phyloP scores from a whole-genome alignment of 2,113 vertebrate genomes.

The Agapornis roseicollis region DNA sequence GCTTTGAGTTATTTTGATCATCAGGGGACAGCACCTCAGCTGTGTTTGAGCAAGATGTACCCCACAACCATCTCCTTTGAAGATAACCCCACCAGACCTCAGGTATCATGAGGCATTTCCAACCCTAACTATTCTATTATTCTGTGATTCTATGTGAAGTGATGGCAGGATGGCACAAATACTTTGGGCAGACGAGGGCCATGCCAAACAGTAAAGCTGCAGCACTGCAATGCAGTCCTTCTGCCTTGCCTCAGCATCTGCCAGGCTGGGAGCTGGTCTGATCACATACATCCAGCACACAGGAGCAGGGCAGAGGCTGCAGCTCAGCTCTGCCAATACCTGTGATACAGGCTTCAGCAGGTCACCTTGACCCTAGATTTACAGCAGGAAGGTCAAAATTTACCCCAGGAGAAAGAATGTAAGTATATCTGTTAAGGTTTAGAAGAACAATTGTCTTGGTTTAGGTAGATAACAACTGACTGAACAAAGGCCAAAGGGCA shows the following conservation, averaged over 20 bases:
- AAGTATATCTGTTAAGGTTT: not conserved
- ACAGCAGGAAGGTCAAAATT: not conserved
- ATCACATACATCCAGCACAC: fast-evolving
- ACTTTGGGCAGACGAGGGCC: not conserved
- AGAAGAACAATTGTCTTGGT: not conserved
- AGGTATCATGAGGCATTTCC: fast-evolving
- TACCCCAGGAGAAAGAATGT: not conserved
- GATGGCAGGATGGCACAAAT: no score
- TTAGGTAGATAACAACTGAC: not conserved
- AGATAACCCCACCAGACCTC: not conserved
- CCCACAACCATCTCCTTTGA: not conserved
- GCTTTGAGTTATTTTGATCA: not conserved
- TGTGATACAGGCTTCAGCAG: fast-evolving
- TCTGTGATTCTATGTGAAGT: no score
- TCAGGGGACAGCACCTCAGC: not conserved
- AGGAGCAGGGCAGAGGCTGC: not conserved
- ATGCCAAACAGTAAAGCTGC: fast-evolving
- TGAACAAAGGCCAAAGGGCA: not conserved
- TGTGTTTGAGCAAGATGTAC: not conserved
- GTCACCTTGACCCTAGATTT: not conserved
- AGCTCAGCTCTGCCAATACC: not conserved
- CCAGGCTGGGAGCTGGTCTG: not conserved
- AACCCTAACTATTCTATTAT: no score
- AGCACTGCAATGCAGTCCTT: fast-evolving
- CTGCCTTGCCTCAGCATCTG: not conserved